Evolutionary conservation across 2,797 vertebrate species (phyloP).

Genomic region (Pantherophis alleghaniensis): DNA sequence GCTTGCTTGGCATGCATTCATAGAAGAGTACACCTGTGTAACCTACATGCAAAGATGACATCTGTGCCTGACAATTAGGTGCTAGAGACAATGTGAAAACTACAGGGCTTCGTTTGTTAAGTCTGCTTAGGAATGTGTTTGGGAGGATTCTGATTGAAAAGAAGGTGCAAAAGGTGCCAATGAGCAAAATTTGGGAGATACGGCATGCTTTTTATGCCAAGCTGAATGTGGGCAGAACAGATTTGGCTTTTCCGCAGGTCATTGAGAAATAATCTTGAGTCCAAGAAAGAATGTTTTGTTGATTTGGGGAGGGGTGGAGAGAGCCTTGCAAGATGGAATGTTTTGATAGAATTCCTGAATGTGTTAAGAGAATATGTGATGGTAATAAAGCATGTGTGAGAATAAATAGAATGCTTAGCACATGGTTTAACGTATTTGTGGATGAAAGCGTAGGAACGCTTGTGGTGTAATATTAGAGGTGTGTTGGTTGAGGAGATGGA

Average conservation of each 20-base stretch:
- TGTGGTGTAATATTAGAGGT: not conserved
- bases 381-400: not conserved
- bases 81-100: not conserved
- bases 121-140: not conserved
- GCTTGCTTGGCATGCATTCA: not conserved
- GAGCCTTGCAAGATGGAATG: not conserved
- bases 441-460: not conserved
- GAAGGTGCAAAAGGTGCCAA: not conserved
- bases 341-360: not conserved
- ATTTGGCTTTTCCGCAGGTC: not conserved
- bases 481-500: not conserved
- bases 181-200: not conserved
- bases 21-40: not conserved
- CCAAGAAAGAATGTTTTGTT: not conserved
- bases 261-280: not conserved
- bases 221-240: not conserved
- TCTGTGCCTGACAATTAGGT: not conserved
- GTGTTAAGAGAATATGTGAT: not conserved
- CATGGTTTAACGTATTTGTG: not conserved
- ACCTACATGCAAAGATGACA: not conserved
- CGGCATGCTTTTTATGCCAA: not conserved
- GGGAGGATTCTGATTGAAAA: not conserved
- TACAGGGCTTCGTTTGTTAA: not conserved
- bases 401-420: not conserved
- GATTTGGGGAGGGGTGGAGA: accelerated